A percentile compares a stretch with the other conserved stretches of the same genome.
These are phyloP conservation scores for Neomonachus schauinslandi DNA, from an alignment of 2,113 vertebrate species.

Conservation along the genomic window DNA sequence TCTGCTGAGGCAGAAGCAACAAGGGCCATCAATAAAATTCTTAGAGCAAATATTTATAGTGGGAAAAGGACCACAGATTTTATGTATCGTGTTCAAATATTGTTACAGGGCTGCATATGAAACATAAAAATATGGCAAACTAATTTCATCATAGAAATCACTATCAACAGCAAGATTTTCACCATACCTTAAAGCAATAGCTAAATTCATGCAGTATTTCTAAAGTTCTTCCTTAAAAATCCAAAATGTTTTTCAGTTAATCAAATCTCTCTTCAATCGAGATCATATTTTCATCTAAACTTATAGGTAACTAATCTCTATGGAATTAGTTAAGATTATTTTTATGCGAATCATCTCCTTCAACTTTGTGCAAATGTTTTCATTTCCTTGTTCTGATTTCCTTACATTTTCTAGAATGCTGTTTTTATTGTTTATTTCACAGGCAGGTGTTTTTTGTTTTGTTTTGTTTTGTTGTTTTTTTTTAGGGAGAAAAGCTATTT, in stretches of 20 bases:
- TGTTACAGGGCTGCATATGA: too few relatives aligned
- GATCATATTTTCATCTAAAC: neutral
- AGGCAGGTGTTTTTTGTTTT: neutral
- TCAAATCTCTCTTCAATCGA: neutral
- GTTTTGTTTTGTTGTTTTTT: neutral
- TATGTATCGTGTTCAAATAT: neutral
- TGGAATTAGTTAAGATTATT: neutral
- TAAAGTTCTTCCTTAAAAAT: neutral
- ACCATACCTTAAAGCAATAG: neutral
- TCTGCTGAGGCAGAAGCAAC: neutral
- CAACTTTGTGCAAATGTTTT: neutral
- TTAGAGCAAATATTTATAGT: neutral
- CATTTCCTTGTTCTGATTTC: neutral
- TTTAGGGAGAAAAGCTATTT: neutral
- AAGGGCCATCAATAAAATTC: neutral
- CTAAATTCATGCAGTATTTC: neutral
- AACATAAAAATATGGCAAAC: neutral
- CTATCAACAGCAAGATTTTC: neutral
- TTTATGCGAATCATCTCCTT: neutral
- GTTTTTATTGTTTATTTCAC: neutral
- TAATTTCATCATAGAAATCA: neutral
- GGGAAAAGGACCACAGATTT: neutral
- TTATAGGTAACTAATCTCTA: neutral
- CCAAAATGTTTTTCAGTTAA: neutral
- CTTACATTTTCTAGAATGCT: neutral